Conservation (phyloP, 2,113 vertebrate genomes). For the Cavia aperea region DNA sequence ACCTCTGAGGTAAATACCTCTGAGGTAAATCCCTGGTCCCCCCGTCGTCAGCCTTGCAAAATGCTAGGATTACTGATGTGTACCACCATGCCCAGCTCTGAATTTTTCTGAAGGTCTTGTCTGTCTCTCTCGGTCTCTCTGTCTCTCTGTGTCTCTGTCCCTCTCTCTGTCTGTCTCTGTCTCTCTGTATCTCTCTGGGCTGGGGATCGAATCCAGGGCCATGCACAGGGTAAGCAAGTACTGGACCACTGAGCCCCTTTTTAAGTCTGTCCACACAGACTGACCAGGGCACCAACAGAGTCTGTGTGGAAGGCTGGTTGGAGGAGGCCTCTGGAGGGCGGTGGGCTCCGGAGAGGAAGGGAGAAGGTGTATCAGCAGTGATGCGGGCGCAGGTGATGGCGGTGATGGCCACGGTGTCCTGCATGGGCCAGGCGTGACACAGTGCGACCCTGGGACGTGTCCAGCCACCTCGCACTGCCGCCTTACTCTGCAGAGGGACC, state of each 20-base stretch:
- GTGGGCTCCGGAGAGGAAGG: background rate
- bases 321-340: background rate
- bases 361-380: fast-evolving
- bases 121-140: background rate
- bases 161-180: background rate
- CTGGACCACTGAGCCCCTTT: background rate
- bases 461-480: background rate
- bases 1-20: too few species aligned
- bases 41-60: too few species aligned
- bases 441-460: background rate
- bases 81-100: background rate
- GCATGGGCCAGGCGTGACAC: background rate
- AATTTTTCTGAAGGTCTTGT: background rate
- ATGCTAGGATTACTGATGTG: background rate
- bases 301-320: background rate
- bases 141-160: background rate
- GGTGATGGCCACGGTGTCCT: too few species aligned
- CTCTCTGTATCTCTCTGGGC: background rate
- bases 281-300: background rate
- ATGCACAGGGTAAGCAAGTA: background rate
- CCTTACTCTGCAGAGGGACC: background rate
- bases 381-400: too few species aligned
- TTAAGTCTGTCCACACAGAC: background rate
- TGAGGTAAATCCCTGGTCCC: too few species aligned
- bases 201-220: background rate